Base-by-base conservation (phyloP, 1,140 invertebrate species). In the Theocolax elegans region DNA sequence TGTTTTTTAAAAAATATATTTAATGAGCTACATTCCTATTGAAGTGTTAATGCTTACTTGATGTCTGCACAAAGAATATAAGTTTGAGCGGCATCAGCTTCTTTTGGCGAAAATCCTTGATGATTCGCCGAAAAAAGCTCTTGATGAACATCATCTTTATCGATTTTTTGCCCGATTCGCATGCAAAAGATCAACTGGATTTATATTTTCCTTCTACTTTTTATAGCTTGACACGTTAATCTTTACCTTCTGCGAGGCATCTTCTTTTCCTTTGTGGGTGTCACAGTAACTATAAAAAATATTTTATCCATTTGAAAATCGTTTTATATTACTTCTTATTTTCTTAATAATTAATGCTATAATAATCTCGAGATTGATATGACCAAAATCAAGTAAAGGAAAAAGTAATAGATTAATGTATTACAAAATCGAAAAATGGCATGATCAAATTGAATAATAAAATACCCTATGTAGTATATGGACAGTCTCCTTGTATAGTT, bases 21-120 rank as follows among this genome's bases (percentile, higher is more conserved):
- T n/a, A n/a, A n/a, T n/a, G n/a, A n/a, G n/a, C n/a, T n/a, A n/a
- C n/a, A n/a, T n/a, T n/a, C n/a, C n/a, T n/a, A n/a, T n/a, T n/a
- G n/a, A n/a, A n/a, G n/a, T 31, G 9, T 67, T 21, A 51, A 72
- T 51, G 86, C 91, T 92, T 88, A 93, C 92, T 93, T 27, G 92
- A 92, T 21, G 90, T 89, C 83, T 93, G 91, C 23, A 93, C 90
- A 77, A 94, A 93, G 81, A 92, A 93, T 67, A 93, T 86, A 67
- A 93, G 82, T 80, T 94, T 94, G 21, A 93, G 76, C 1, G 92
- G 90, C 67, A 93, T 83, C 8, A 93, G 81, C 79, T 93, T 89
- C 76, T 92, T 92, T 72, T 91, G 90, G 67, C 87, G 87, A 72
- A 93, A 89, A 80, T 93, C 92, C 72, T 91, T 89, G 64, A 87